A percentile compares a stretch with the other conserved stretches of the same genome.
These are phyloP conservation scores for Trichopoda pennipes DNA, from an alignment of 2,888 invertebrate species.

Conservation along the genomic window DNA sequence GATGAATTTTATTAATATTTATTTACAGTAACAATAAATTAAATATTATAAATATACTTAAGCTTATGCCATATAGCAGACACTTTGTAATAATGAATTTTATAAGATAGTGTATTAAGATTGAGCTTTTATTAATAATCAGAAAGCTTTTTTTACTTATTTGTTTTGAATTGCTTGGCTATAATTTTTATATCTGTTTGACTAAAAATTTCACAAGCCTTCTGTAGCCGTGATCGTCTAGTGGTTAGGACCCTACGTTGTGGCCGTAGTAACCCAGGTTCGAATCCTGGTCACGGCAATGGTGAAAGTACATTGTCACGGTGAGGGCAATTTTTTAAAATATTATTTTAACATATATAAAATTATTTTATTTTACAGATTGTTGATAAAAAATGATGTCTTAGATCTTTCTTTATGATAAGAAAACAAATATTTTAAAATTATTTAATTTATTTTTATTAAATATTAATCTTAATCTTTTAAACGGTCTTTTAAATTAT, in stretches of 20 bases:
- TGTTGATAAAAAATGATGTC: too few species aligned
- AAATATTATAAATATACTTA: not conserved
- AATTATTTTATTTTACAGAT: not conserved
- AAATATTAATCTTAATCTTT: too few species aligned
- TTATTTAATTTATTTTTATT: too few species aligned
- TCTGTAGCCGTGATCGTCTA: slow-evolving; percentile 80
- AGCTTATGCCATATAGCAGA: too few species aligned
- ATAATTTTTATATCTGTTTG: not conserved
- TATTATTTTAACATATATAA: not conserved
- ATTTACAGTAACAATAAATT: too few species aligned
- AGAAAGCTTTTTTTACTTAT: slow-evolving; percentile 5
- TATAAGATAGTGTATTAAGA: too few species aligned
- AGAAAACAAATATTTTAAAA: too few species aligned
- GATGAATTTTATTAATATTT: too few species aligned
- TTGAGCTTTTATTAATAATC: too few species aligned
- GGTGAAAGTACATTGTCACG: slow-evolving; percentile 75
- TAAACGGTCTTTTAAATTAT: too few species aligned
- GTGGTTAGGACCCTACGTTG: slow-evolving; percentile 81
- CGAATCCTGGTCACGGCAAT: slow-evolving; percentile 79
- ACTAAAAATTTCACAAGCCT: slow-evolving; percentile 10
- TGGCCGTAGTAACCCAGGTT: slow-evolving; percentile 81
- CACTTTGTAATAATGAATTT: too few species aligned
- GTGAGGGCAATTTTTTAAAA: slow-evolving; percentile 49
- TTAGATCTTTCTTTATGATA: too few species aligned
- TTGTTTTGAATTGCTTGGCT: not conserved